A percentile compares a stretch with the other conserved stretches of the same genome.
Conservation (phyloP, 2,113 vertebrate genomes). For the Poecilia latipinna region DNA sequence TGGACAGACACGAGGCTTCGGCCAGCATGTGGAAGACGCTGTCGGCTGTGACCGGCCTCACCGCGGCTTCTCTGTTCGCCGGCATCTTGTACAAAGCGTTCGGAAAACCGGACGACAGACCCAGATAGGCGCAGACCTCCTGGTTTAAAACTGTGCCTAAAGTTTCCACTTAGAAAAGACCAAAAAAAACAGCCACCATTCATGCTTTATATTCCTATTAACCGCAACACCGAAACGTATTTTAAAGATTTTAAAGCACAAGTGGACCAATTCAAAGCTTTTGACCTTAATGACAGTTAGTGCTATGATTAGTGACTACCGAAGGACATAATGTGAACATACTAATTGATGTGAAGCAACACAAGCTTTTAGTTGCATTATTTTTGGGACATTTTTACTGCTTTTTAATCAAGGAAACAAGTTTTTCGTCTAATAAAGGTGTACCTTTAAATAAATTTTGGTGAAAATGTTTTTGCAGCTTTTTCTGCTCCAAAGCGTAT, state of each 20-base stretch:
- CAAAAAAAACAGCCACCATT: neutral
- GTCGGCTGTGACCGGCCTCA: slow-evolving; percentile 61
- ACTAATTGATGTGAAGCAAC: slow-evolving; percentile 1
- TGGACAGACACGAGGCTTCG: slow-evolving; percentile 71
- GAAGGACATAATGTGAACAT: neutral
- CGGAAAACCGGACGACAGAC: slow-evolving; percentile 34
- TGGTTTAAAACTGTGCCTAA: neutral
- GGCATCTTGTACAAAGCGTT: slow-evolving; percentile 31
- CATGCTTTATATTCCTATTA: neutral
- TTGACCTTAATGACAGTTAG: neutral
- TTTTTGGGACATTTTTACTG: no score
- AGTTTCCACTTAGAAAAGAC: neutral
- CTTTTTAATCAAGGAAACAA: neutral
- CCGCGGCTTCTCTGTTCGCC: slow-evolving; percentile 62
- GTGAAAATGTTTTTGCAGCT: neutral
- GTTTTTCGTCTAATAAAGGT: neutral
- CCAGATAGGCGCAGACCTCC: slow-evolving; percentile 20
- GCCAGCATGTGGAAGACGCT: slow-evolving; percentile 75
- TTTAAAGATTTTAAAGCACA: neutral
- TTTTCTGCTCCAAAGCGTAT: neutral
- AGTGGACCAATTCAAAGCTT: neutral
- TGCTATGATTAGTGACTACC: neutral
- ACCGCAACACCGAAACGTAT: neutral
- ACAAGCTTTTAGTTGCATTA: no score
- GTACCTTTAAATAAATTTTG: neutral